Evolutionary conservation across 2,888 invertebrate genomes (phyloP).

Genomic region (Scaptomyza flava): DNA sequence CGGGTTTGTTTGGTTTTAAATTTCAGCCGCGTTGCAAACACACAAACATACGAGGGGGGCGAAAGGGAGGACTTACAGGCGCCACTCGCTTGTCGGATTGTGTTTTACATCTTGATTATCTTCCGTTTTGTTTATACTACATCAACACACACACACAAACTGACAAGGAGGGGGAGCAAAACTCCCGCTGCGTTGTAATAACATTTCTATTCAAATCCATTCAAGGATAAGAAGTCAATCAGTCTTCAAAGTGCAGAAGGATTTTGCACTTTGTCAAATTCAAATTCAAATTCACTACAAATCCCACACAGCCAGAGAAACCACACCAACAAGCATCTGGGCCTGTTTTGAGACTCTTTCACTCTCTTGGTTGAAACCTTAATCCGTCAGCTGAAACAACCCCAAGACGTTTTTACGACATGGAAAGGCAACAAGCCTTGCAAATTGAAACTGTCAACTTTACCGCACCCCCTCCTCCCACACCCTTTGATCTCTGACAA

Average conservation of each 20-base stretch:
- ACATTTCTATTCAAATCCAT: conserved; percentile 78
- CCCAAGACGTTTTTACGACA: conserved; percentile 67
- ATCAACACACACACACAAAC: conserved; percentile 32
- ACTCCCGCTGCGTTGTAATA: conserved; percentile 40
- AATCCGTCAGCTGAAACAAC: conserved; percentile 70
- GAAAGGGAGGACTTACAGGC: conserved; percentile 15
- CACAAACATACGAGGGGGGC: background rate
- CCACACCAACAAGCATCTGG: conserved; percentile 19
- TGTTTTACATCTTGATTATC: conserved; percentile 82
- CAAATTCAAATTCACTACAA: conserved; percentile 69
- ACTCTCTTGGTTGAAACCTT: conserved; percentile 45
- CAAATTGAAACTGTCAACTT: conserved; percentile 70
- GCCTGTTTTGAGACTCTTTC: conserved; percentile 40
- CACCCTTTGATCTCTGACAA: conserved; percentile 7
- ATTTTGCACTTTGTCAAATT: conserved; percentile 80
- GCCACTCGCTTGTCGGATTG: conserved; percentile 54
- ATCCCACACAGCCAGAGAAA: conserved; percentile 6
- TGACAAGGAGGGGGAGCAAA: conserved; percentile 5
- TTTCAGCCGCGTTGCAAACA: conserved; percentile 57
- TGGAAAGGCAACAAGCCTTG: conserved; percentile 56
- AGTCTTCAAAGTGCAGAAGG: conserved; percentile 80
- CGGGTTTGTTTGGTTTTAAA: conserved; percentile 77
- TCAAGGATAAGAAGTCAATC: conserved; percentile 83
- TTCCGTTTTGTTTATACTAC: conserved; percentile 74
- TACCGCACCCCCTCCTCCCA: background rate